phyloP scores from a whole-genome alignment of 2,113 vertebrate species.

The Pteruthius melanotis region DNA sequence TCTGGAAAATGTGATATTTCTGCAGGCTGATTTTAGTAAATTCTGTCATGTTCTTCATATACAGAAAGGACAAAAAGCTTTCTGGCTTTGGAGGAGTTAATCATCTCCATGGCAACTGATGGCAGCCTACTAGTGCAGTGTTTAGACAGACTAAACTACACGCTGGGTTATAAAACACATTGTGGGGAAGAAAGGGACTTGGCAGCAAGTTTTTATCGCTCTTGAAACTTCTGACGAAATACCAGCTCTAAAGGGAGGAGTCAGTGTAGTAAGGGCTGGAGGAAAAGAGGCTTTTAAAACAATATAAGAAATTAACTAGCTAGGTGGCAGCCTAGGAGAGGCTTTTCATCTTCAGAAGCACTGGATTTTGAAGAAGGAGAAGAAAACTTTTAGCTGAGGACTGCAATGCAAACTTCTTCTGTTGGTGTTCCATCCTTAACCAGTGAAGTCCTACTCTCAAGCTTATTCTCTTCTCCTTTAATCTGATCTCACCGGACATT shows the following conservation, averaged over 20 bases:
- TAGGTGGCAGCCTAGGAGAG: constrained; percentile 52
- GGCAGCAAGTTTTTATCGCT: constrained; percentile 59
- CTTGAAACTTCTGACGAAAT: constrained; percentile 61
- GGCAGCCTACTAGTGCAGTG: constrained; percentile 64
- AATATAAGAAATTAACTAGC: constrained; percentile 38
- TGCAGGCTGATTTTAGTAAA: neutral
- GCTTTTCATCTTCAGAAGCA: neutral
- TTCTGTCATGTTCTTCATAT: neutral
- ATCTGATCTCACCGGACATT: neutral
- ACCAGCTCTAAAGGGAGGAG: constrained; percentile 55
- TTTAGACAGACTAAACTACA: constrained; percentile 73
- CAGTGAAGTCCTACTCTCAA: neutral
- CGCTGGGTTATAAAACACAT: constrained; percentile 64
- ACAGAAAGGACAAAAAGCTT: neutral
- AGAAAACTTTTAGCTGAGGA: neutral
- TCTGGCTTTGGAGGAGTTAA: constrained; percentile 69
- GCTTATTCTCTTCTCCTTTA: neutral
- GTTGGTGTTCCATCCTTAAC: neutral
- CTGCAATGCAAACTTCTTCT: neutral
- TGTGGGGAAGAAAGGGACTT: constrained; percentile 63
- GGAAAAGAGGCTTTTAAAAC: constrained; percentile 25
- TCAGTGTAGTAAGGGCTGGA: neutral
- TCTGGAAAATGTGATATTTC: neutral
- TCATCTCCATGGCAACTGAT: constrained; percentile 73
- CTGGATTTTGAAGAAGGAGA: neutral